These are phyloP conservation scores for Poeciliopsis paucimaculata DNA, from an alignment of 2,797 vertebrate species.

Conservation along the genomic window DNA sequence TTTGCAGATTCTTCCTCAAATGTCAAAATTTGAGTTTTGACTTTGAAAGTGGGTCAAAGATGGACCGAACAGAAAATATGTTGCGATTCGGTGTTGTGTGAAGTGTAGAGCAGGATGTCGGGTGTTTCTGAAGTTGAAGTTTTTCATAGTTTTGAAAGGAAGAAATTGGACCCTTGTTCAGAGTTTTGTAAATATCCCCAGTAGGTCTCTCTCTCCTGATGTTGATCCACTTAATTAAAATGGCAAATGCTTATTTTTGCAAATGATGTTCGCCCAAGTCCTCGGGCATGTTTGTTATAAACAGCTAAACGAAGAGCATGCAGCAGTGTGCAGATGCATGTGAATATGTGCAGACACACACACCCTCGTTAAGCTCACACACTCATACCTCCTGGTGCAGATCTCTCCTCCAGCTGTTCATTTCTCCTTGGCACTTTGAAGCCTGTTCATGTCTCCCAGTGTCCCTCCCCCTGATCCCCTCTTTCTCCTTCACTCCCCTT, in stretches of 20 bases:
- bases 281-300: conserved; percentile 69
- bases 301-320: conserved; percentile 60
- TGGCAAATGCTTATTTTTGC: conserved; percentile 71
- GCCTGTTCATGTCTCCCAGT: conserved; percentile 64
- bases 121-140: conserved; percentile 7
- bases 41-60: not conserved
- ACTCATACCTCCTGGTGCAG: conserved; percentile 52
- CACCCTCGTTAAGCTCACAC: conserved; percentile 13
- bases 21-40: not conserved
- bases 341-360: conserved; percentile 21
- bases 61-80: not conserved
- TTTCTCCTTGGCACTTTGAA: conserved; percentile 76
- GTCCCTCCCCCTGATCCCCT: conserved; percentile 69
- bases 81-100: not conserved
- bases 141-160: conserved; percentile 25
- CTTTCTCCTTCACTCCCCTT: conserved; percentile 63
- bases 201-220: conserved; percentile 53
- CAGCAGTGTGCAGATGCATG: conserved; percentile 54
- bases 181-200: conserved; percentile 29
- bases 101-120: conserved; percentile 20
- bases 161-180: conserved; percentile 14
- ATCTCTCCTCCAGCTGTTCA: conserved; percentile 79
- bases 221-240: conserved; percentile 66
- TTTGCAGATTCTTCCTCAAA: not conserved
- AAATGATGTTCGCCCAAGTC: conserved; percentile 64